Conservation (phyloP, 2,113 vertebrate genomes). For the Pelvicachromis taeniatus region DNA sequence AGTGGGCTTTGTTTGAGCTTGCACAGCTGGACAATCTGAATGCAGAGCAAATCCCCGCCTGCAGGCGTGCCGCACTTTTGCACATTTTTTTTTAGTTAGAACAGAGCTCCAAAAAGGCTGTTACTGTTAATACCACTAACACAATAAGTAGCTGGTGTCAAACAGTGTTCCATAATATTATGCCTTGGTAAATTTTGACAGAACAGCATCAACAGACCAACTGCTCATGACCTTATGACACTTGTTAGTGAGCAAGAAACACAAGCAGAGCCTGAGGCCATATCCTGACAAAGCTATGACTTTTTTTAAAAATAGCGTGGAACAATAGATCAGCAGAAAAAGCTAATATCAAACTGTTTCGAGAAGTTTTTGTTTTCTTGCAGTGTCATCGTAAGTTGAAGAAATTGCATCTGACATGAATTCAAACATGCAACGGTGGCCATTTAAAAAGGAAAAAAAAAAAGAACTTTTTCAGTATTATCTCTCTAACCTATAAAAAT, state of each 20-base stretch:
- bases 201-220: neutral
- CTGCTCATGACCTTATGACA: neutral
- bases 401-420: neutral
- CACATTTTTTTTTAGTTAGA: neutral
- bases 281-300: neutral
- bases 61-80: constrained; percentile 8
- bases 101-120: neutral
- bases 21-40: constrained; percentile 58
- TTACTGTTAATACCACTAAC: neutral
- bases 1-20: constrained; percentile 58
- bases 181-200: neutral
- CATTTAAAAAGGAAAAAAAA: neutral
- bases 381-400: neutral
- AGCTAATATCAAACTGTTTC: neutral
- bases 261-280: neutral
- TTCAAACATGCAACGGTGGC: rapidly evolving
- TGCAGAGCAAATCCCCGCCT: neutral
- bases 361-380: neutral
- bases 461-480: neutral
- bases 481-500: neutral
- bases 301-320: neutral
- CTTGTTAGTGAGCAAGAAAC: neutral
- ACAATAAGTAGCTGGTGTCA: neutral
- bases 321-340: neutral
- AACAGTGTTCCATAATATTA: neutral